Conservation (phyloP, 1,140 invertebrate genomes). For the Brachystomella parvula region DNA sequence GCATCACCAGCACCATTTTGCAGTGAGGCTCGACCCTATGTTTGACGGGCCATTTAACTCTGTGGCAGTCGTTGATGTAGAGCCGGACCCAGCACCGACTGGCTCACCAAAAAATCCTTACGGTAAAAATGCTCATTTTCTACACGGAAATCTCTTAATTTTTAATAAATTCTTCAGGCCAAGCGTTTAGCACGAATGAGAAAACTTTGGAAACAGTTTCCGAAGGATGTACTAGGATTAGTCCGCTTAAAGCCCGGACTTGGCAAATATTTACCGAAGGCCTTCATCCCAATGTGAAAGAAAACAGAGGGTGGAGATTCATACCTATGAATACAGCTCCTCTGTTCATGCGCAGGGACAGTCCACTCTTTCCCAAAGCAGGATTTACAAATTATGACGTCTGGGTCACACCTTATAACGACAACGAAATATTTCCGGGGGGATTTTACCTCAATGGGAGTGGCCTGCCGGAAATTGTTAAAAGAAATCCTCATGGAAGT, state of each 20-base stretch:
- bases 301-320: neutral
- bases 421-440: constrained; percentile 23
- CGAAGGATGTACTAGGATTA: neutral
- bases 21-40: constrained; percentile 16
- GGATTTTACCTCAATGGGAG: constrained; percentile 20
- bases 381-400: constrained; percentile 12
- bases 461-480: constrained; percentile 10
- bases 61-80: constrained; percentile 16
- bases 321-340: neutral
- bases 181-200: neutral
- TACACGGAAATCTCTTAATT: neutral
- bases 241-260: neutral
- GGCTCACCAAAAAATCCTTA: constrained; percentile 12
- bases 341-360: constrained; percentile 6
- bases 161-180: neutral
- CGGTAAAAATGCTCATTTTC: neutral
- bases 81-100: neutral
- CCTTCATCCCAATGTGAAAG: neutral
- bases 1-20: constrained; percentile 22
- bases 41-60: constrained; percentile 18
- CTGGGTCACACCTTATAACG: constrained; percentile 26
- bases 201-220: neutral
- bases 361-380: constrained; percentile 8
- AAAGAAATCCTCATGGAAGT: neutral
- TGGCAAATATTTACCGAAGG: neutral